These are phyloP conservation scores for Elmis aenea DNA, from an alignment of 2,888 invertebrate genomes.

Conservation along the genomic window DNA sequence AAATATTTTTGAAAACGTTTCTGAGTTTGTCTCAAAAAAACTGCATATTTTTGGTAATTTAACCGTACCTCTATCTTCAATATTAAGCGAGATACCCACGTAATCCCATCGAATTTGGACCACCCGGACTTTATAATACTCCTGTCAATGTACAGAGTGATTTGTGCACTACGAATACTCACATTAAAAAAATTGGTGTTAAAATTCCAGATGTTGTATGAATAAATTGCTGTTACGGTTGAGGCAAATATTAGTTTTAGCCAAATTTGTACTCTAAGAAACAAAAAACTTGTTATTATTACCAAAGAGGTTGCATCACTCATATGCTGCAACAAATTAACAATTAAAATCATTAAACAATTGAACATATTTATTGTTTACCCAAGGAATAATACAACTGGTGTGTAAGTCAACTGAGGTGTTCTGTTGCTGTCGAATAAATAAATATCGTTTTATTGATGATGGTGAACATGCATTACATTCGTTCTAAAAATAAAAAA, in stretches of 20 bases:
- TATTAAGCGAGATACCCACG: too few species aligned
- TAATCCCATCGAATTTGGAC: too few species aligned
- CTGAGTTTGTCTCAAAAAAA: too few species aligned
- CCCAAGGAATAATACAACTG: slow-evolving; percentile 27
- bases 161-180: too few species aligned
- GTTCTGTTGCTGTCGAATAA: too few species aligned
- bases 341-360: slow-evolving; percentile 15
- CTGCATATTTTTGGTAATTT: too few species aligned
- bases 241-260: slow-evolving; percentile 71
- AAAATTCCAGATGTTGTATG: slow-evolving; percentile 62
- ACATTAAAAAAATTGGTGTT: slow-evolving; percentile 50
- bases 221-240: slow-evolving; percentile 60
- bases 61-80: too few species aligned
- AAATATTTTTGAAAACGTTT: too few species aligned
- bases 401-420: slow-evolving; percentile 1
- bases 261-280: slow-evolving; percentile 78
- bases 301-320: slow-evolving; percentile 64
- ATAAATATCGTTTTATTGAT: too few species aligned
- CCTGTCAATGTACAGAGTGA: too few species aligned
- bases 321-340: slow-evolving; percentile 70
- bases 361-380: slow-evolving; percentile 14
- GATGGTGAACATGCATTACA: too few species aligned
- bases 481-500: slow-evolving; percentile 21
- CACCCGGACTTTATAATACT: too few species aligned
- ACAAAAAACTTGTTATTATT: slow-evolving; percentile 70